Evolutionary conservation across 2,797 vertebrate genomes (phyloP), one percentile per base, ranked within the genome.

Genomic region (Pangasius mekongensis): DNA sequence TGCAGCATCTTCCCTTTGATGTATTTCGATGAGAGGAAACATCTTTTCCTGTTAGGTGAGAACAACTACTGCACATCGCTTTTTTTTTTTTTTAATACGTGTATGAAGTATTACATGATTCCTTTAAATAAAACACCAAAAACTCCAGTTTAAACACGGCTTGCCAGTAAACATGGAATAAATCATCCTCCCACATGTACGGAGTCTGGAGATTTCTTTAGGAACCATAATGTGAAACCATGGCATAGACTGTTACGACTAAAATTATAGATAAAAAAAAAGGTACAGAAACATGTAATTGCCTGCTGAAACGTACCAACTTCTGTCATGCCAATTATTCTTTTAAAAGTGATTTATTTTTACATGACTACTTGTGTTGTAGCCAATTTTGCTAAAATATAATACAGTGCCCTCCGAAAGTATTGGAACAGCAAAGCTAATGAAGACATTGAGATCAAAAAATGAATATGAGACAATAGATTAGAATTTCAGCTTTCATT

Each of bases 111-210:
- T 69, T 78, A 80, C 36, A 71, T 33, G 74, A 69, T 69, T 43
- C 5, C 39, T 43, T 43, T 39, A 39, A 39, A 39, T 5, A 43
- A 43, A 43, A 6, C 6, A 43, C 5, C 6, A 43, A 56, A 20
- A 49, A 2, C 22, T 60, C 56, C 39, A 39, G 24, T 73, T 43
- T 62, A 24, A 66, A 43, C 71, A 56, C 22, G 60, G 39, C 67
- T 85, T 80, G 43, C 56, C 43, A 78, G 82, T 52, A 87, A 86
- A 74, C 43, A 64, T 86, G 30, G 36, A 69, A 54, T 74, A 36
- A 80, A 56, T 87, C 87, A 83, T 82, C 89, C 71, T 88, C 86
- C 74, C 36, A 88, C 80, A 58, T 36, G 36, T 74, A 43, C 22
- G 5, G 67, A 71, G 73, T 43, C 33, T 69, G 47, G 52, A 85